Percentiles rank a stretch among this genome's conserved stretches.
phyloP scores from a whole-genome alignment of 2,888 invertebrate species.

The Drosophila phalerata region DNA sequence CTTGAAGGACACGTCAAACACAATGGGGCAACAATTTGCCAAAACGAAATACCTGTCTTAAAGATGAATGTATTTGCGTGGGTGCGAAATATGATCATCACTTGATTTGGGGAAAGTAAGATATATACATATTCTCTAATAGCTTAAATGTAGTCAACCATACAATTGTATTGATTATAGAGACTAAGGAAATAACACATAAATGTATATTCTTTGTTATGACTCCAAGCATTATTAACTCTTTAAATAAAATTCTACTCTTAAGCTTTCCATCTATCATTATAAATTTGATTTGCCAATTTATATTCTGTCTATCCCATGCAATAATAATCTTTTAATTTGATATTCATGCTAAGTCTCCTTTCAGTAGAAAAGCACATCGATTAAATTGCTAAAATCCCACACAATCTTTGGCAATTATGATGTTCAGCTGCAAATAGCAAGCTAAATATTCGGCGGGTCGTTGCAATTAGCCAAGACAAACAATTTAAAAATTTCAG shows the following conservation, averaged over 20 bases:
- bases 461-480: constrained; percentile 63
- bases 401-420: constrained; percentile 33
- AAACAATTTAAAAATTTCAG: constrained; percentile 49
- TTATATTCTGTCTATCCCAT: too few relatives aligned
- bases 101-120: constrained; percentile 3
- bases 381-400: constrained; percentile 4
- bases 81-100: constrained; percentile 62
- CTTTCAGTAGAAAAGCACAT: constrained; percentile 5
- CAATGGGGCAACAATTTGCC: constrained; percentile 53
- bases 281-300: background rate
- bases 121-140: background rate
- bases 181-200: too few relatives aligned
- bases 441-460: constrained; percentile 50
- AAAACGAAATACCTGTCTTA: constrained; percentile 56
- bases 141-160: background rate
- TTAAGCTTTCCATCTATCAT: background rate
- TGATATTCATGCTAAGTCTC: background rate
- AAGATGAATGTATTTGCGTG: constrained; percentile 38
- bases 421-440: constrained; percentile 59
- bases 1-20: constrained; percentile 78
- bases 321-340: background rate
- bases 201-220: too few relatives aligned
- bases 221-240: too few relatives aligned
- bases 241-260: background rate
- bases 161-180: background rate